phyloP scores from a whole-genome alignment of 2,113 vertebrate genomes.

The Tichodroma muraria region DNA sequence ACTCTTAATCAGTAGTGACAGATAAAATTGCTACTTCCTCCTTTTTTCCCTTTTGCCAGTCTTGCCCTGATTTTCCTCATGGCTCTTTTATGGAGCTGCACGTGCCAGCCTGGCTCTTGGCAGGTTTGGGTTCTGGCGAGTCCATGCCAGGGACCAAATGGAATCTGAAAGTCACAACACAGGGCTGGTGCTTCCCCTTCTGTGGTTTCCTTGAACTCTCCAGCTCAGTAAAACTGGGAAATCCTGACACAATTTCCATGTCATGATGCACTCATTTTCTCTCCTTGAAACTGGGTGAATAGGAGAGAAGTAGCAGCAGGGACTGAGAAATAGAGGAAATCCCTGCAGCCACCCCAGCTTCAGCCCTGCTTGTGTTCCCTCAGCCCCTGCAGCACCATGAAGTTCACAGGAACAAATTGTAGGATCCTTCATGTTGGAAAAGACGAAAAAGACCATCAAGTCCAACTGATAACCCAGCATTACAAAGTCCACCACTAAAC shows the following conservation, averaged over 20 bases:
- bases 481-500: neutral
- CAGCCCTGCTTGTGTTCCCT: accelerated
- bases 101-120: no score
- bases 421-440: neutral
- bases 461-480: neutral
- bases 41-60: neutral
- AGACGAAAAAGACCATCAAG: neutral
- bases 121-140: no score
- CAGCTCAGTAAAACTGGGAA: neutral
- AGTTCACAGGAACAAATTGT: neutral
- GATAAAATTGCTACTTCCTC: neutral
- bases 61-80: neutral
- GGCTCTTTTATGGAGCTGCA: neutral
- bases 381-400: neutral
- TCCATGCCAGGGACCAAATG: no score
- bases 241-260: neutral
- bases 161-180: neutral
- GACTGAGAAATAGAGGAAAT: neutral
- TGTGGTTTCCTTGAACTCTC: neutral
- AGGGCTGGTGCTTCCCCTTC: neutral
- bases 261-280: neutral
- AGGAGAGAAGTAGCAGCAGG: neutral
- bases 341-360: neutral
- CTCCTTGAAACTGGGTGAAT: neutral
- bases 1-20: neutral